Evolutionary conservation across 2,797 vertebrate species (phyloP), one percentile per base, ranked within the genome.

Genomic region (Sebastes hubbsi): DNA sequence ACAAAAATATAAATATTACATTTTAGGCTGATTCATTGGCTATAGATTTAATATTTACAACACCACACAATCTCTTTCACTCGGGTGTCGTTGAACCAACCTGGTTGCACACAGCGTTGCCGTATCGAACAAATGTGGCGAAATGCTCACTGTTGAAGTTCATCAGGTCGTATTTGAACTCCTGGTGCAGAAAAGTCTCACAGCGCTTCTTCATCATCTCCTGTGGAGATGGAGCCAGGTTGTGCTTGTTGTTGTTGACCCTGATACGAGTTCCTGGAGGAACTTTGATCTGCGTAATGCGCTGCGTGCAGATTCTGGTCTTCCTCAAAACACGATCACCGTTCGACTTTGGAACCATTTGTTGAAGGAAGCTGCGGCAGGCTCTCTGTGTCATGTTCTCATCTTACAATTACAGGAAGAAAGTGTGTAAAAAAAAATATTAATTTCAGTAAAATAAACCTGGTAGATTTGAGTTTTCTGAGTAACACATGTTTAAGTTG

Each of bases 61-160:
- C 16, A 7, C 27, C n/a, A 27, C 12, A 24, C 34, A 59, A 11
- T 75, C 59, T 24, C 27, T 29, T 38, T 64, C 36, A 25, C 24
- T 32, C 49, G 3, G 4, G 12, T 7, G 1, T 5, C 22, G 4
- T 20, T 68, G 34, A 49, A 72, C 73, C 49, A 8, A 87, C 86
- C 87, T 89, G 83, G 63, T 66, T 87, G 69, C 80, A 74, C 49
- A 88, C 78, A 7, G 80, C 68, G 0, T 34, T 46, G 32, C 87
- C 66, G 3, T 82, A 84, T 54, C 69, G 65, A 14, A 89, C 22
- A 14, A 91, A 92, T 1, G 88, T 88, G 74, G 88, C 79, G 0
- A 91, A 93, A 62, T 88, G 89, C 49, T 93, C 87, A 6, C 81
- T 87, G 87, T 86, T 92, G 83, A 93, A 89, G 73, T 83, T 86